Base-by-base conservation (phyloP, 1,140 invertebrate genomes). In the Vanessa tameamea region DNA sequence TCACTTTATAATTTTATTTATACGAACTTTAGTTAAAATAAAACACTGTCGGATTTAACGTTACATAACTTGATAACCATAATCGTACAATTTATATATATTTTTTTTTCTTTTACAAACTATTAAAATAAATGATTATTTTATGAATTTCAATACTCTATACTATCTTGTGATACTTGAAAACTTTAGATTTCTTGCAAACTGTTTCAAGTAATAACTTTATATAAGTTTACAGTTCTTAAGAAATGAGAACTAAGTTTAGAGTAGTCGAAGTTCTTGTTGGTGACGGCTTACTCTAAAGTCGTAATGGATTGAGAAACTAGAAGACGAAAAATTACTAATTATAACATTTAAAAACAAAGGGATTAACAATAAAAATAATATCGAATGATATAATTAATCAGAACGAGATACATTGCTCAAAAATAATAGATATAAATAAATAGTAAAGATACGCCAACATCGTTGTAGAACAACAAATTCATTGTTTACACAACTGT, bases 1-100 rank as follows among this genome's bases (percentile, higher is more conserved):
- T 90, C 88, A 86, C 86, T 85, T 73, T 78, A 20, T 47, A 43
- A 50, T 15, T 13, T 12, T 26, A 59, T 16, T 16, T 20, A 55
- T 55, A 51, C 48, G 48, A 3, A 51, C 13, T 14, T 51, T 14
- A 51, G 48, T 51, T 51, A 9, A 51, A 51, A 14, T 12, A 51
- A 51, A 5, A 15, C 26, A 51, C 14, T 51, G n/a, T 59, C 23
- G 23, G 55, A 59, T 59, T 59, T 31, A 59, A 13, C 26, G 55
- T 26, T 59, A 31, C 23, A 13, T 12, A 26, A 59, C 11, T 26
- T 8, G 20, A 26, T 53, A 53, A 51, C n/a, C 53, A 55, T 55
- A 16, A 16, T 55, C 12, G 14, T 51, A n/a, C 14, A 51, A 51
- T 15, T 12, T 51, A 15, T 51, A 51, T 51, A 1, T 43, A 9